Percentiles rank a stretch among this genome's conserved stretches.
Evolutionary conservation across 2,888 invertebrate genomes (phyloP).

Genomic region (Ennomos fuscantarius): DNA sequence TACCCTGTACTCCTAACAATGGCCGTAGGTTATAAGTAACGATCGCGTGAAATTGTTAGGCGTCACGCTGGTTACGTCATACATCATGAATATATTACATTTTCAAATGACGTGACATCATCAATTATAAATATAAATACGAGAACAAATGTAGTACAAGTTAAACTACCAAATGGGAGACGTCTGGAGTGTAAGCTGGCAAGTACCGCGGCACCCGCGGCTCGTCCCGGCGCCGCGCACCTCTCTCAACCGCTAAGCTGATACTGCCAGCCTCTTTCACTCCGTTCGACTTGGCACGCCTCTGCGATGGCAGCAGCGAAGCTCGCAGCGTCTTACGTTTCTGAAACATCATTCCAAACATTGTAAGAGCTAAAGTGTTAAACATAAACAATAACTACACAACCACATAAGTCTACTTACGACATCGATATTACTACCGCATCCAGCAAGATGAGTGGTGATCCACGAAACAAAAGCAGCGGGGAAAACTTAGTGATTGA

Average conservation of each 20-base stretch:
- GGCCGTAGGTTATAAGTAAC: constrained; percentile 8
- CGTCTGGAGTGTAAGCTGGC: constrained; percentile 91
- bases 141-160: constrained; percentile 27
- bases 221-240: constrained; percentile 87
- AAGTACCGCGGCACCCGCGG: constrained; percentile 89
- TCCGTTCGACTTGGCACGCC: constrained; percentile 91
- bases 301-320: constrained; percentile 90
- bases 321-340: constrained; percentile 95
- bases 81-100: constrained; percentile 17
- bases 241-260: constrained; percentile 91
- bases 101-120: constrained; percentile 25
- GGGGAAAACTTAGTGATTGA: constrained; percentile 60
- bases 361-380: constrained; percentile 34
- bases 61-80: constrained; percentile 27
- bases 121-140: constrained; percentile 12
- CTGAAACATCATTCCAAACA: constrained; percentile 81
- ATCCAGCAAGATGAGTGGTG: constrained; percentile 59
- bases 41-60: constrained; percentile 27
- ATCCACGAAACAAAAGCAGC: constrained; percentile 58
- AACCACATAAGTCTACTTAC: constrained; percentile 66
- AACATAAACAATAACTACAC: constrained; percentile 26
- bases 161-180: constrained; percentile 91
- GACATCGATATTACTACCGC: constrained; percentile 60
- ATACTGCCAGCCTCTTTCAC: constrained; percentile 92
- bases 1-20: constrained; percentile 45